Percentiles rank a stretch among this genome's conserved stretches.
Conservation (phyloP, 2,113 vertebrate species). For the Alethe castanea region DNA sequence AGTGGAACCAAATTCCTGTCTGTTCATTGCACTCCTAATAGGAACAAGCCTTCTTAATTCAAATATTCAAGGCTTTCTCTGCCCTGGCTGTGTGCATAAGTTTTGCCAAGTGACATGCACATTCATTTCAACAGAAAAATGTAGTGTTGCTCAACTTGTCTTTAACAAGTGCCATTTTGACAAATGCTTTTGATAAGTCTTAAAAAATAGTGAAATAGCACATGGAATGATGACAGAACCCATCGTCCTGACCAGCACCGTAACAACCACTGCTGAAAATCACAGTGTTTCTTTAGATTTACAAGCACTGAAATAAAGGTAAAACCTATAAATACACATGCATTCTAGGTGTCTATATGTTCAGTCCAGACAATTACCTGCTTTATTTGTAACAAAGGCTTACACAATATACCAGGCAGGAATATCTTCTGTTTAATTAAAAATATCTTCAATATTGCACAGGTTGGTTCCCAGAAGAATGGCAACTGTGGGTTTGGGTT, state of each 20-base stretch:
- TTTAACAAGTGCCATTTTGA: background rate
- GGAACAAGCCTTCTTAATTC: background rate
- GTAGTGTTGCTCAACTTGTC: background rate
- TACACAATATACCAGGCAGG: background rate
- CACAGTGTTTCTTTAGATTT: background rate
- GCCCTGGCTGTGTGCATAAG: background rate
- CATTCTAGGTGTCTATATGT: background rate
- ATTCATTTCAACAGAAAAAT: background rate
- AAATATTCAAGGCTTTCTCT: background rate
- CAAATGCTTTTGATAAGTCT: background rate
- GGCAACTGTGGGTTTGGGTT: background rate
- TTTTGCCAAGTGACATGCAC: background rate
- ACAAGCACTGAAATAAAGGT: background rate
- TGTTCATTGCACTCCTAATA: background rate
- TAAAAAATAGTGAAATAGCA: background rate
- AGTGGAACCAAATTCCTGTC: background rate
- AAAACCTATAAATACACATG: background rate
- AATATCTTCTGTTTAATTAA: background rate
- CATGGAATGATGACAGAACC: background rate
- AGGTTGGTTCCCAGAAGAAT: rapidly evolving
- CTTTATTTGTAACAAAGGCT: background rate
- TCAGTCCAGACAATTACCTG: background rate
- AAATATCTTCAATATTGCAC: background rate
- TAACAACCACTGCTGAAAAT: background rate
- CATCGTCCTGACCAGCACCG: rapidly evolving